Conservation (phyloP, 2,888 invertebrate species). For the Listrodromus nycthemerus region DNA sequence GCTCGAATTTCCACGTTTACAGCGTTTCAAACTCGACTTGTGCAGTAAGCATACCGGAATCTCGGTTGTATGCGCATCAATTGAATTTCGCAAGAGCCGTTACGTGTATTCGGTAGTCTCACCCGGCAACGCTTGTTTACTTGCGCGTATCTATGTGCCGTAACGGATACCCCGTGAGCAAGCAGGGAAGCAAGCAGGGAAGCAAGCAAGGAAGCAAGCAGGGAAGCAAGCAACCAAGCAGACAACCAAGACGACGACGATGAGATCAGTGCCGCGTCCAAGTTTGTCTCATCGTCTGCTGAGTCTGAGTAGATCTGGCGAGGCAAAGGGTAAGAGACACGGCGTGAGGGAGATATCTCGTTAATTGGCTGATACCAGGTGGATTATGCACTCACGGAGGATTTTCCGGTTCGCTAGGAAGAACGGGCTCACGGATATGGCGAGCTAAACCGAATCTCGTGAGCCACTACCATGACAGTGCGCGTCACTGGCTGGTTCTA, state of each 20-base stretch:
- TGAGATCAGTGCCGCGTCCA: constrained; percentile 49
- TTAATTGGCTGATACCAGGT: constrained; percentile 67
- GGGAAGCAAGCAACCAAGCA: constrained; percentile 18
- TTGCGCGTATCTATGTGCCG: constrained; percentile 34
- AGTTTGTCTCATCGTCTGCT: constrained; percentile 37
- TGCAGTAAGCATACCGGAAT: neutral
- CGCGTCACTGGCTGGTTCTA: constrained; percentile 27
- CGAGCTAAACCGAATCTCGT: constrained; percentile 51
- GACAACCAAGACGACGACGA: constrained; percentile 29
- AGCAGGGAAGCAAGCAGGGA: constrained; percentile 16
- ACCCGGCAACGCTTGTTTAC: constrained; percentile 27
- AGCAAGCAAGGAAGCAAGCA: constrained; percentile 2
- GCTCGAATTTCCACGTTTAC: neutral
- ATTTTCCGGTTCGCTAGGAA: constrained; percentile 57
- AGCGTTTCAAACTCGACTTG: neutral
- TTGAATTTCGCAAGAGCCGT: constrained; percentile 24
- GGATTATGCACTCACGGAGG: constrained; percentile 65
- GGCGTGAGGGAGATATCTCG: constrained; percentile 46
- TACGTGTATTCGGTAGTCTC: constrained; percentile 1
- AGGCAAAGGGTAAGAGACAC: constrained; percentile 22
- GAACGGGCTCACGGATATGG: constrained; percentile 12
- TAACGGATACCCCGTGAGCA: constrained; percentile 14
- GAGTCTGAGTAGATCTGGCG: constrained; percentile 38
- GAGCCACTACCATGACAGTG: constrained; percentile 25
- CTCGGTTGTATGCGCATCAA: constrained; percentile 18